These are phyloP conservation scores for Drosophila macrospina DNA, from an alignment of 2,888 invertebrate genomes.

Conservation along the genomic window DNA sequence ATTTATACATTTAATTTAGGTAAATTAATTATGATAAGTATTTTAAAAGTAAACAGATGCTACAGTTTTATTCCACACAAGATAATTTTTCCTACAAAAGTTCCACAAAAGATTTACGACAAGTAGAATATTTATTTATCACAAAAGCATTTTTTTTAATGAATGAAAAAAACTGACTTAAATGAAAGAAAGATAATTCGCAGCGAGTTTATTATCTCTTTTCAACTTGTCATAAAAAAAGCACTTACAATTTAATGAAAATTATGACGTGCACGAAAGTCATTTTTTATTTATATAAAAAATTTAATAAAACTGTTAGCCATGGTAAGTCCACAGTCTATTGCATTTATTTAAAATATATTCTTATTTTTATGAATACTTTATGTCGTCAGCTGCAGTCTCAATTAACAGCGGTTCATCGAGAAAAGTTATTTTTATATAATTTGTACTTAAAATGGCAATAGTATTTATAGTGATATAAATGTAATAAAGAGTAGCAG, in stretches of 20 bases:
- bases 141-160: no score
- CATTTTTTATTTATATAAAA: constrained; percentile 18
- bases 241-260: constrained; percentile 42
- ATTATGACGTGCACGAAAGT: constrained; percentile 19
- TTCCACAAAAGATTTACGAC: no score
- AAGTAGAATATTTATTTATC: no score
- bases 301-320: no score
- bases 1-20: constrained; percentile 25
- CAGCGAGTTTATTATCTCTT: background rate
- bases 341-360: background rate
- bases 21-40: no score
- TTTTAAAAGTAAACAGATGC: background rate
- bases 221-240: constrained; percentile 23
- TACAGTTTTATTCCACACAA: no score
- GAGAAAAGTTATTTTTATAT: background rate
- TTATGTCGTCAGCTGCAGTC: constrained; percentile 22
- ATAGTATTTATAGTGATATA: no score
- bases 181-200: background rate
- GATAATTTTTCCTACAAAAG: no score
- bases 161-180: no score
- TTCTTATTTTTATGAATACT: background rate
- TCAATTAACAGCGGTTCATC: constrained; percentile 32
- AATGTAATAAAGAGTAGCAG: no score
- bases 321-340: no score
- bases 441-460: constrained; percentile 3